phyloP scores from a whole-genome alignment of 53 echinoderm and acorn worm species.

The Henricia sp. region DNA sequence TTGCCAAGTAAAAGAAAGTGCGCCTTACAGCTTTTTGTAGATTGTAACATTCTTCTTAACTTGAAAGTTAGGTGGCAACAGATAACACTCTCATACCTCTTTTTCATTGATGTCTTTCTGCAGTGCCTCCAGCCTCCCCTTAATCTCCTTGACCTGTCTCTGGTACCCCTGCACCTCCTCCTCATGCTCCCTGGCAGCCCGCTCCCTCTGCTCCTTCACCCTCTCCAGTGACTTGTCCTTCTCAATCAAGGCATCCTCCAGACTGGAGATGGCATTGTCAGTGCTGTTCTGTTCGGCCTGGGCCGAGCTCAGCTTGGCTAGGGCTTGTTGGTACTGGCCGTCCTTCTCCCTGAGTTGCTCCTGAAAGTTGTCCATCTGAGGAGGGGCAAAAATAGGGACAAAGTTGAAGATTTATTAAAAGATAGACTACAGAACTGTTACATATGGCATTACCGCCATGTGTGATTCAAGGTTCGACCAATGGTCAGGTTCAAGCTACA shows the following conservation, averaged over 20 bases:
- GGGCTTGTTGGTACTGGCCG: slow-evolving; percentile 58
- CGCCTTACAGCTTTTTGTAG: no score
- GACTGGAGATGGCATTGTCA: slow-evolving; percentile 93
- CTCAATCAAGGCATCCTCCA: slow-evolving; percentile 95
- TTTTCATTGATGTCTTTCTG: slow-evolving; percentile 82
- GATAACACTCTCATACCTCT: no score
- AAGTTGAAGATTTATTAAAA: background rate
- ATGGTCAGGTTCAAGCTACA: no score
- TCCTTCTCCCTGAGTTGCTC: slow-evolving; percentile 90
- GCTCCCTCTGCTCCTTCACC: slow-evolving; percentile 73
- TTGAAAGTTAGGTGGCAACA: no score
- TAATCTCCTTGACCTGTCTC: slow-evolving; percentile 76
- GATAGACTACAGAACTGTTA: no score
- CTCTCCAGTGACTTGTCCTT: slow-evolving; percentile 79
- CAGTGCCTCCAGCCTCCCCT: slow-evolving; percentile 65
- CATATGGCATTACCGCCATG: no score
- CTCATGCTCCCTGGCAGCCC: slow-evolving; percentile 62
- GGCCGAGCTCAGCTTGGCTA: slow-evolving; percentile 65
- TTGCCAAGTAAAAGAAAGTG: no score
- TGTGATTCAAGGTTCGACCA: no score
- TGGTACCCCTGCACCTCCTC: slow-evolving; percentile 71
- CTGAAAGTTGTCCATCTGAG: slow-evolving; percentile 88
- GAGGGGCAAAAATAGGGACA: background rate
- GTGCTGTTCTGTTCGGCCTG: slow-evolving; percentile 92
- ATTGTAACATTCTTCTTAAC: no score